Percentiles rank a stretch among this genome's conserved stretches.
Conservation (phyloP, 1,140 invertebrate genomes). For the Listronotus oregonensis region DNA sequence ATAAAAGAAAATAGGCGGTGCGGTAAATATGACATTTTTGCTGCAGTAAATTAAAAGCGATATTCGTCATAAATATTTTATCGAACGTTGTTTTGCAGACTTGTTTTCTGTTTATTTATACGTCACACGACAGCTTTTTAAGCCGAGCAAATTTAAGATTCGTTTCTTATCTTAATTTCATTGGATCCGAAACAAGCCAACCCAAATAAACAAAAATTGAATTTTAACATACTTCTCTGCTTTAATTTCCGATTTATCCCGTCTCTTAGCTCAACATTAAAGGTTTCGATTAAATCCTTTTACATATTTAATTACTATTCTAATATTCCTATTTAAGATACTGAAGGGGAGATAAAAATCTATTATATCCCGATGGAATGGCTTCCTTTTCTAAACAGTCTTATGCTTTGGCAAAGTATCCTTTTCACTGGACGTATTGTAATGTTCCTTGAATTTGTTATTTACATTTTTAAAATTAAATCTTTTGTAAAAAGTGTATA, state of each 20-base stretch:
- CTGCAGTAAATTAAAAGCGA: constrained; percentile 1
- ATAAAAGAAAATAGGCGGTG: too few species aligned
- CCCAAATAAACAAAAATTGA: constrained; percentile 24
- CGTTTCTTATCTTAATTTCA: constrained; percentile 28
- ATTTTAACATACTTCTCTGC: not conserved
- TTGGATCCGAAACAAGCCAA: constrained; percentile 2
- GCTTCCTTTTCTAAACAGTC: too few species aligned
- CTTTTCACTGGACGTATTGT: too few species aligned
- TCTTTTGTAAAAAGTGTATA: too few species aligned
- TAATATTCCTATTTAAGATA: too few species aligned
- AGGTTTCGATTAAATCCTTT: not conserved
- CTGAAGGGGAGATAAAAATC: too few species aligned
- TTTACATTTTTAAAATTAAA: too few species aligned
- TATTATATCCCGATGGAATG: too few species aligned
- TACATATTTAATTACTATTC: too few species aligned
- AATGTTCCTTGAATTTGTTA: too few species aligned
- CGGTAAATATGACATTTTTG: not conserved
- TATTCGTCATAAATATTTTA: too few species aligned
- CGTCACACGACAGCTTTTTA: constrained; percentile 16
- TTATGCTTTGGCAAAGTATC: too few species aligned
- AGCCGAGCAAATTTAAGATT: constrained; percentile 11
- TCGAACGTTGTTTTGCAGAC: constrained; percentile 7
- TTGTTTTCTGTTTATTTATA: constrained; percentile 15
- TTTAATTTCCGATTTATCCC: constrained; percentile 10
- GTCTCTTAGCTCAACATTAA: not conserved